phyloP scores from a whole-genome alignment of 1,140 invertebrate genomes.

The Macrostomum lignano region DNA sequence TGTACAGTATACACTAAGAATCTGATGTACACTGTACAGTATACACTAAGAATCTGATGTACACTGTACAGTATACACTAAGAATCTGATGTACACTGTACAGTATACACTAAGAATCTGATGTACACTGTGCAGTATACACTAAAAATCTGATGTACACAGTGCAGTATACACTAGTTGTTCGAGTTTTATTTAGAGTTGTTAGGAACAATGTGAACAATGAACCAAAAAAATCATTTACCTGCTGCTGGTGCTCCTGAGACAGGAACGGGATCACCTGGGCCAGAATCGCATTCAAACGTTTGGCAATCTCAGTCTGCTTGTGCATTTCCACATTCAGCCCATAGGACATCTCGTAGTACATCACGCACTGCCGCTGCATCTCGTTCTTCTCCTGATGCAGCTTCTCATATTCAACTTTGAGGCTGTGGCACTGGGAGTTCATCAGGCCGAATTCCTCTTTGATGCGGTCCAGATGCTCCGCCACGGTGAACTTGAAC shows the following conservation, averaged over 20 bases:
- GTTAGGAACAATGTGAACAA: no score
- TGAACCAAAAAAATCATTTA: slow-evolving; percentile 16
- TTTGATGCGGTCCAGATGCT: slow-evolving; percentile 85
- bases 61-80: no score
- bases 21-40: no score
- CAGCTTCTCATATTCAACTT: slow-evolving; percentile 51
- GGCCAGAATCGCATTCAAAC: slow-evolving; percentile 74
- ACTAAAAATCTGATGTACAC: no score
- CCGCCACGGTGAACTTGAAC: slow-evolving; percentile 79
- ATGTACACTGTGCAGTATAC: no score
- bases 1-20: no score
- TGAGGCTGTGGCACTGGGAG: slow-evolving; percentile 64
- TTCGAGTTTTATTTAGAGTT: no score
- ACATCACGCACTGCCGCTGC: slow-evolving; percentile 89
- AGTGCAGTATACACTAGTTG: no score
- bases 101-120: no score
- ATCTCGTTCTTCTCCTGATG: slow-evolving; percentile 84
- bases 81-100: no score
- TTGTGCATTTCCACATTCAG: slow-evolving; percentile 98
- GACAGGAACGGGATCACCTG: slow-evolving; percentile 83
- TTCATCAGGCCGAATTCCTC: slow-evolving; percentile 94
- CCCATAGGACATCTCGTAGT: slow-evolving; percentile 98
- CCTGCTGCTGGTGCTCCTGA: no score
- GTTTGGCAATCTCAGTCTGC: slow-evolving; percentile 92
- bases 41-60: no score